A percentile compares a stretch with the other conserved stretches of the same genome.
Evolutionary conservation across 2,888 invertebrate genomes (phyloP).

Genomic region (Euclidia mi): DNA sequence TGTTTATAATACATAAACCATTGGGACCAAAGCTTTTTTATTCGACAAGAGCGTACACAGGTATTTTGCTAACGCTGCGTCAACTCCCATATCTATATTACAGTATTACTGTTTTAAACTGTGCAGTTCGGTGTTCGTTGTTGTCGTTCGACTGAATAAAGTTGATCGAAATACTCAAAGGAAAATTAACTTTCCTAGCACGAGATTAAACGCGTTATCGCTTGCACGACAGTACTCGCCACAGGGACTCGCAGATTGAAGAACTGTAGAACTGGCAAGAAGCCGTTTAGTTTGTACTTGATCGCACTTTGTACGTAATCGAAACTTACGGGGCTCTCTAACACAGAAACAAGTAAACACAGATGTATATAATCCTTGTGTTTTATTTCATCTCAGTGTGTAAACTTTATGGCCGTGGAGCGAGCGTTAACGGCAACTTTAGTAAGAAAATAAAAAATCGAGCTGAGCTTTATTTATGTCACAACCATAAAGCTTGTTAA

Average conservation of each 20-base stretch:
- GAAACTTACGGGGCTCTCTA: constrained; percentile 64
- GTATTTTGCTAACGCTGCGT: not conserved
- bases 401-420: constrained; percentile 36
- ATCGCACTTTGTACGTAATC: constrained; percentile 73
- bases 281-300: constrained; percentile 69
- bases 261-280: constrained; percentile 53
- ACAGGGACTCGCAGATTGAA: constrained; percentile 33
- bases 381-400: constrained; percentile 53
- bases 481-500: not conserved
- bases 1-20: no score
- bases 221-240: constrained; percentile 32
- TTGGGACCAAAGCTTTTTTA: constrained; percentile 3
- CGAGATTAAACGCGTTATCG: constrained; percentile 55
- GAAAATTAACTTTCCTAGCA: constrained; percentile 58
- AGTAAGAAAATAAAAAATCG: constrained; percentile 11
- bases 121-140: no score
- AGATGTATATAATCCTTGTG: constrained; percentile 61
- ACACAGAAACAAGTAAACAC: constrained; percentile 62
- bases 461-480: constrained; percentile 17
- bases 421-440: constrained; percentile 24
- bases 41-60: not conserved
- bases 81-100: constrained; percentile 19
- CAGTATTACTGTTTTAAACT: constrained; percentile 25
- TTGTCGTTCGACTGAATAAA: constrained; percentile 48
- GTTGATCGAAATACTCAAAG: constrained; percentile 40